Conservation (phyloP, 1,140 invertebrate genomes). For the Drosophila pandora region DNA sequence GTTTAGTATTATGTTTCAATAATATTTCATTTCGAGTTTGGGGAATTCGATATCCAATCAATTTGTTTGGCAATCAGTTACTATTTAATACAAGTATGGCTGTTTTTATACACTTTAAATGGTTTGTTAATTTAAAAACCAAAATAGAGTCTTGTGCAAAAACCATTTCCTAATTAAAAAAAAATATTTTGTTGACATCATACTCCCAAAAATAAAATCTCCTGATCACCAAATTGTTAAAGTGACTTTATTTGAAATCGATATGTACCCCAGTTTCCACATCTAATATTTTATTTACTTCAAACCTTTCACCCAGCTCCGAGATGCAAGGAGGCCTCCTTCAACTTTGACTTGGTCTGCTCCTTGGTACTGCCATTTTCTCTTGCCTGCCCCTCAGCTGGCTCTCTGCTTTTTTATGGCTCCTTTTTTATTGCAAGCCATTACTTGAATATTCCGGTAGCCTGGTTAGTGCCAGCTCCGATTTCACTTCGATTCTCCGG, state of each 20-base stretch:
- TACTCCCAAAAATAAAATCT: background rate
- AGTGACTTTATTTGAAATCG: conserved; percentile 31
- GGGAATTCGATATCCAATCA: background rate
- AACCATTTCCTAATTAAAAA: background rate
- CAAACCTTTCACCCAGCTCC: conserved; percentile 56
- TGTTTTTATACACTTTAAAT: background rate
- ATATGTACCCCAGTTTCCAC: conserved; percentile 32
- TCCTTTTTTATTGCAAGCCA: conserved; percentile 60
- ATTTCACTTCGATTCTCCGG: conserved; percentile 22
- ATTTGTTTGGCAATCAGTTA: background rate
- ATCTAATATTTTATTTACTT: conserved; percentile 61
- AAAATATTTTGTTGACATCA: background rate
- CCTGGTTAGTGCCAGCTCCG: conserved; percentile 41
- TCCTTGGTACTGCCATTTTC: background rate
- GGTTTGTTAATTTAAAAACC: too few relatives aligned
- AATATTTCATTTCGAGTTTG: background rate
- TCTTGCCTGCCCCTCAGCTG: conserved; percentile 17
- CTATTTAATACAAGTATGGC: background rate
- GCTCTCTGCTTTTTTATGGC: conserved; percentile 44
- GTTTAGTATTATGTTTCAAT: background rate
- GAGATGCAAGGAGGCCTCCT: conserved; percentile 27
- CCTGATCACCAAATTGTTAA: background rate
- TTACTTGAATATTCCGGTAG: conserved; percentile 48
- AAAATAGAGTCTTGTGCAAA: background rate
- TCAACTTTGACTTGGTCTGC: conserved; percentile 48